Evolutionary conservation across 2,888 invertebrate genomes (phyloP).

Genomic region (Lithophane semibrunnea): DNA sequence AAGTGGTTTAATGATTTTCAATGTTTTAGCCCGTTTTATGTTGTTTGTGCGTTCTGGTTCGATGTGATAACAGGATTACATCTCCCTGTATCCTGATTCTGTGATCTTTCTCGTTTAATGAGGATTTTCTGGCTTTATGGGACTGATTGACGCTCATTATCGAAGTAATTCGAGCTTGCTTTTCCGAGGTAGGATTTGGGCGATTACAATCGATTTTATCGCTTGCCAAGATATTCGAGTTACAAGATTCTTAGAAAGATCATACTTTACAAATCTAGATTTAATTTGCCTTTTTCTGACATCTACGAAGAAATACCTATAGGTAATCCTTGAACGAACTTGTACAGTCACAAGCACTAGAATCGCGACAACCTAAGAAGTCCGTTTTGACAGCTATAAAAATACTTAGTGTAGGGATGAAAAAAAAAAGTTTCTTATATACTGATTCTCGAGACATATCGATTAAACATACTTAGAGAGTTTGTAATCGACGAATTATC

Average conservation of each 20-base stretch:
- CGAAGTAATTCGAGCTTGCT: slow-evolving; percentile 4
- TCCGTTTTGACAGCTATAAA: too few relatives aligned
- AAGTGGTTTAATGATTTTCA: slow-evolving; percentile 64
- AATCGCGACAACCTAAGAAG: too few relatives aligned
- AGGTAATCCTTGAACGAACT: background rate
- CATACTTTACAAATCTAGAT: background rate
- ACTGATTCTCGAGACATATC: too few relatives aligned
- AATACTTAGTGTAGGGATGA: too few relatives aligned
- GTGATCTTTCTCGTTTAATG: slow-evolving; percentile 19
- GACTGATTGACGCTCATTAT: slow-evolving; percentile 37
- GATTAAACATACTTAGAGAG: too few relatives aligned
- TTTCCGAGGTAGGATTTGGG: background rate
- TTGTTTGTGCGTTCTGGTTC: slow-evolving; percentile 28
- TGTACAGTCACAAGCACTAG: too few relatives aligned
- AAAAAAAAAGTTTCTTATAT: too few relatives aligned
- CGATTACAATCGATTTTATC: slow-evolving; percentile 1
- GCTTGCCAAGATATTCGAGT: background rate
- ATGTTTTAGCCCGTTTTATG: slow-evolving; percentile 48
- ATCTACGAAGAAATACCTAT: background rate
- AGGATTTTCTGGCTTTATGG: slow-evolving; percentile 14
- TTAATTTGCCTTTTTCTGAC: background rate
- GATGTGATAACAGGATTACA: slow-evolving; percentile 45
- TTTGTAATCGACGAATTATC: too few relatives aligned
- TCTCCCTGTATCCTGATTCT: slow-evolving; percentile 4
- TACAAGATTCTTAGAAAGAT: background rate